Base-by-base conservation (phyloP, 1,140 invertebrate genomes). In the Hylaeus volcanicus region DNA sequence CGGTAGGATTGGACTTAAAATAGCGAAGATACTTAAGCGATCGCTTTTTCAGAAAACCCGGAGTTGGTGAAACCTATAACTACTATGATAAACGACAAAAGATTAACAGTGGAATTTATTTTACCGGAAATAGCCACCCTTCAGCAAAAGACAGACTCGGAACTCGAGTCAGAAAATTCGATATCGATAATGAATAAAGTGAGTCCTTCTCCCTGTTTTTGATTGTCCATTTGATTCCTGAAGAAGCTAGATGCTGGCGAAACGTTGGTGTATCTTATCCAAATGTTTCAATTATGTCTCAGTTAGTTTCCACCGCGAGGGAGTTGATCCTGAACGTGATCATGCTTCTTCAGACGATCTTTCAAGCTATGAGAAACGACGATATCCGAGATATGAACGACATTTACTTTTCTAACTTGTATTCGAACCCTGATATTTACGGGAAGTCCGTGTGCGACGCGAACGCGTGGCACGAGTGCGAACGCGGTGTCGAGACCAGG, bases 371-470 rank as follows among this genome's bases (percentile, higher is more conserved):
- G 89, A 91, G 86, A 9, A 93, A 93, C 71, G 93, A 93, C 65
- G 93, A 93, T 51, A 90, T 93, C 53, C 88, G 91, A 48, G 93
- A 93, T 61, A 93, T 93, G 92, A 93, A 93, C 65, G 92, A 93
- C 43, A 65, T 91, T 4, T 93, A 93, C 80, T 89, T 93, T 60
- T 92, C 92, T 6, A 81, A 90, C 5, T 75, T 92, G 55, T 93
- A 93, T 51, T 87, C 90, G 9, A 89, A 72, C 26, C 85, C 88
- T 5, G 86, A 91, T 41, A 81, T 79, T 61, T 88, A 92, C 26
- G 86, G 87, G 1, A 89, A 91, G 70, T 90, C 88, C 2, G 81
- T 91, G 9, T 93, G 90, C 37, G 89, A 91, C 60, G 81, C 92
- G 3, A 85, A 69, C 26, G 65, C 80, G 6, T 93, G 92, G 92